Conservation (phyloP, 2,888 invertebrate species). For the Diadromus collaris region DNA sequence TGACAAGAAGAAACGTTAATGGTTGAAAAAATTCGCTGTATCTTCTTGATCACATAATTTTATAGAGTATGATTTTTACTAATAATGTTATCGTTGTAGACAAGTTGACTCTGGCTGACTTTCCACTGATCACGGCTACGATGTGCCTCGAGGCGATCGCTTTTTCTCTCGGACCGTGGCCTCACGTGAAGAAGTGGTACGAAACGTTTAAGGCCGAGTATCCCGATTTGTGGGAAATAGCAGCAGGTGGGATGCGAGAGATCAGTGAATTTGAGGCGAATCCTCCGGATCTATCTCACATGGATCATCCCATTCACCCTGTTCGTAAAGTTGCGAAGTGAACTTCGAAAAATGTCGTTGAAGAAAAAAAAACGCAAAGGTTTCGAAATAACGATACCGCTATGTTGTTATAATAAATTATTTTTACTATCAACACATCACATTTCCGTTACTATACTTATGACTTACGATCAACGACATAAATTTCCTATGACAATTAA, state of each 20-base stretch:
- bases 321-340: slow-evolving; percentile 80
- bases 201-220: slow-evolving; percentile 85
- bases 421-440: slow-evolving; percentile 57
- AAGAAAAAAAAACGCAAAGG: not conserved
- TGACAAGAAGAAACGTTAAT: too few relatives aligned
- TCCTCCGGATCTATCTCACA: slow-evolving; percentile 87
- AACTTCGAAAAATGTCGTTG: not conserved
- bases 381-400: slow-evolving; percentile 14
- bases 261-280: slow-evolving; percentile 86
- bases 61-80: slow-evolving; percentile 18
- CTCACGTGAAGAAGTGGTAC: slow-evolving; percentile 85
- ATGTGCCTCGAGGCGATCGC: slow-evolving; percentile 88
- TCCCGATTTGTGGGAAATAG: slow-evolving; percentile 87
- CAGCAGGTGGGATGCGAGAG: slow-evolving; percentile 86
- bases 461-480: slow-evolving; percentile 34
- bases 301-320: slow-evolving; percentile 89
- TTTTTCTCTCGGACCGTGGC: slow-evolving; percentile 84
- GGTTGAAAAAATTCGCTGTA: too few relatives aligned
- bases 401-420: slow-evolving; percentile 48
- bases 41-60: too few relatives aligned
- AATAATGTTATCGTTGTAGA: slow-evolving; percentile 77
- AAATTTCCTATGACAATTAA: slow-evolving; percentile 34
- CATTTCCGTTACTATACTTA: slow-evolving; percentile 52
- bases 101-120: slow-evolving; percentile 88
- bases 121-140: slow-evolving; percentile 86